Percentiles rank a stretch among this genome's conserved stretches.
These are phyloP conservation scores for Poeciliopsis infans DNA, from an alignment of 2,797 vertebrate genomes.

Conservation along the genomic window DNA sequence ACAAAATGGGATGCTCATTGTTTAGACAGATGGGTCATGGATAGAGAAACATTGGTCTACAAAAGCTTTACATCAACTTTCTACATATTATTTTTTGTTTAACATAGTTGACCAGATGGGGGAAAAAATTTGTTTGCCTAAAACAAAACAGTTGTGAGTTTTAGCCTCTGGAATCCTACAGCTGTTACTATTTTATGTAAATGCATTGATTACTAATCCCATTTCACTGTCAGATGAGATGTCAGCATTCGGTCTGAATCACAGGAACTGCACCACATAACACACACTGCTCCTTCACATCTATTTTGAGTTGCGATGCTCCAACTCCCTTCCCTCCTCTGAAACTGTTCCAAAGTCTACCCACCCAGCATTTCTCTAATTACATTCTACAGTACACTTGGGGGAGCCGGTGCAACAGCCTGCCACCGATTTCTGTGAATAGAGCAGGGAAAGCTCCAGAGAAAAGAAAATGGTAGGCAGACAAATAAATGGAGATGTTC, in stretches of 20 bases:
- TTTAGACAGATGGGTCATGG: conserved; percentile 37
- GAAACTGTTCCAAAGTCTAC: conserved; percentile 36
- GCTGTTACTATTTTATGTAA: conserved; percentile 1
- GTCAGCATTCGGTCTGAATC: conserved; percentile 13
- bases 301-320: conserved; percentile 42
- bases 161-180: conserved; percentile 9
- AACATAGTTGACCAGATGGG: conserved; percentile 2
- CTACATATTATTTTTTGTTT: background rate
- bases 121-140: background rate
- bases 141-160: conserved; percentile 15
- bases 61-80: conserved; percentile 11
- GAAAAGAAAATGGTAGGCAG: conserved; percentile 31
- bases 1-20: conserved; percentile 61
- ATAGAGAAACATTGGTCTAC: conserved; percentile 13
- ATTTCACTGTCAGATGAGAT: conserved; percentile 24
- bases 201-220: conserved; percentile 20
- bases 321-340: conserved; percentile 22
- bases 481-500: conserved; percentile 47
- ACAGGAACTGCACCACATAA: conserved; percentile 14
- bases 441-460: conserved; percentile 18
- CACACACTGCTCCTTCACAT: conserved; percentile 56
- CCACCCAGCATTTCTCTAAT: conserved; percentile 59
- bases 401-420: conserved; percentile 43
- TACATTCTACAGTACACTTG: conserved; percentile 42
- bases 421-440: conserved; percentile 29